phyloP scores from a whole-genome alignment of 1,140 invertebrate genomes.

The Teleogryllus occipitalis region DNA sequence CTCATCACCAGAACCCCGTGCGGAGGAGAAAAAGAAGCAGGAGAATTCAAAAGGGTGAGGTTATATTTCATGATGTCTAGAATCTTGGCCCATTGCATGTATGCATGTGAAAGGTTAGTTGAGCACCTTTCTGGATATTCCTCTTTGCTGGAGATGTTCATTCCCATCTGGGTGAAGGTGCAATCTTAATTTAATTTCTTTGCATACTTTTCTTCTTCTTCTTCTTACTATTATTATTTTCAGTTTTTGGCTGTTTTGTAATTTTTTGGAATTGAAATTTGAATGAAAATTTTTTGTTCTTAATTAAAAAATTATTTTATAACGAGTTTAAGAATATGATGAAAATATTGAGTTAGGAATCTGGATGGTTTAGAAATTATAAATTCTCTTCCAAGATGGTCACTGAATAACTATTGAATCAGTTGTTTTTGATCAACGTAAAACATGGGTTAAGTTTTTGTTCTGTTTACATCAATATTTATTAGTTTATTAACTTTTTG shows the following conservation, averaged over 20 bases:
- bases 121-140: neutral
- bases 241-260: no score
- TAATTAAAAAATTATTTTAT: no score
- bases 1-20: slow-evolving; percentile 34
- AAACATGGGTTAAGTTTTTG: neutral
- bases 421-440: no score
- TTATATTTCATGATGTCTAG: no score
- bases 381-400: no score
- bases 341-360: neutral
- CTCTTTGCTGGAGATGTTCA: neutral
- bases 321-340: neutral
- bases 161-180: no score
- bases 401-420: no score
- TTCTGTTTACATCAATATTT: neutral
- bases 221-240: no score
- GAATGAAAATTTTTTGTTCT: neutral
- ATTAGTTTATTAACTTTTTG: neutral
- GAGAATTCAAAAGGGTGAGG: slow-evolving; percentile 1
- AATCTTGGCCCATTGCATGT: neutral
- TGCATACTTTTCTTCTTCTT: no score
- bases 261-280: neutral
- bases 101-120: neutral
- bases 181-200: no score
- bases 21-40: slow-evolving; percentile 29
- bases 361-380: no score